Percentiles rank a stretch among this genome's conserved stretches.
Evolutionary conservation across 2,888 invertebrate species (phyloP).

Genomic region (Crocallis elinguaria): DNA sequence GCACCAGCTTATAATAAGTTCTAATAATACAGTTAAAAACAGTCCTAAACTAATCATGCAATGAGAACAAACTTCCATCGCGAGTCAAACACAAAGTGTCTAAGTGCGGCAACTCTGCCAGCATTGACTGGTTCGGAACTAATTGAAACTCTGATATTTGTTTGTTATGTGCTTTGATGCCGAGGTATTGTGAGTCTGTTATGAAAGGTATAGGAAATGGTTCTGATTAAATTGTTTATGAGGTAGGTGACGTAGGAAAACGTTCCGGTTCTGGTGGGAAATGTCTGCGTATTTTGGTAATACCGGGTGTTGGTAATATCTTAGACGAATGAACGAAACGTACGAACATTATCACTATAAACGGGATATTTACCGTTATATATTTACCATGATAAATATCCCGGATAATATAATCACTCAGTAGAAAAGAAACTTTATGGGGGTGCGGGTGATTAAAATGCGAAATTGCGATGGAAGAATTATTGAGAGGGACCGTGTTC

Average conservation of each 20-base stretch:
- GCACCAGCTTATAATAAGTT: background rate
- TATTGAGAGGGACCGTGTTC: no score
- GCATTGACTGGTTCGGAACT: slow-evolving; percentile 12
- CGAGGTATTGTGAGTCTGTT: slow-evolving; percentile 1
- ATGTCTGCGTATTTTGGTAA: no score
- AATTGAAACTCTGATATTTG: slow-evolving; percentile 23
- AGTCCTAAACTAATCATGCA: slow-evolving; percentile 6
- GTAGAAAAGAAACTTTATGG: no score
- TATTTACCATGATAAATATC: no score
- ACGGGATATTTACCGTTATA: no score
- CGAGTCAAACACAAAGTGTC: slow-evolving; percentile 13
- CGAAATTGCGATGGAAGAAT: no score
- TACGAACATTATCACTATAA: no score
- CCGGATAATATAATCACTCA: no score
- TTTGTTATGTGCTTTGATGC: slow-evolving; percentile 11
- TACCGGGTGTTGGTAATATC: no score
- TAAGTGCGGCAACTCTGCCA: slow-evolving; percentile 9
- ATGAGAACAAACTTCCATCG: slow-evolving; percentile 3
- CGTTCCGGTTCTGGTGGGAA: no score
- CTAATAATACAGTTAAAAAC: background rate
- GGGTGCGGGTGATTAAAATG: no score
- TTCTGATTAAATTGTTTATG: background rate
- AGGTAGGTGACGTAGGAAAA: background rate
- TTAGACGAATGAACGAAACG: no score
- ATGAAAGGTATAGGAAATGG: background rate